A percentile compares a stretch with the other conserved stretches of the same genome.
Conservation (phyloP, 2,113 vertebrate species). For the Campylomormyrus numenius region DNA sequence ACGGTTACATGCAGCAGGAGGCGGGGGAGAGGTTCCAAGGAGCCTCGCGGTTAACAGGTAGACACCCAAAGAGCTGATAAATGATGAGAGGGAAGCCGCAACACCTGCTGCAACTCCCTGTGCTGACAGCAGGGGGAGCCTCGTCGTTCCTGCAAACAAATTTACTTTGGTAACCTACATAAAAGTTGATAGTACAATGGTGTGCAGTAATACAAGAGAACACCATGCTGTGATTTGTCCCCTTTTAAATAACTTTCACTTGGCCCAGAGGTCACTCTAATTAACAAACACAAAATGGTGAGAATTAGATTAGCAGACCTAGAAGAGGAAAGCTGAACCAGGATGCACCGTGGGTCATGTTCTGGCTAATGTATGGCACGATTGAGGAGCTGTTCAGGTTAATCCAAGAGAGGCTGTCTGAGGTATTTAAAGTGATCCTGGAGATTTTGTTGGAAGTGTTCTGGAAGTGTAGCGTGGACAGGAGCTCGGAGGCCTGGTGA, state of each 20-base stretch:
- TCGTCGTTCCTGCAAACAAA: slow-evolving; percentile 50
- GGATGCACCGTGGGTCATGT: slow-evolving; percentile 22
- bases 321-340: slow-evolving; percentile 67
- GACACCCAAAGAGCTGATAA: slow-evolving; percentile 65
- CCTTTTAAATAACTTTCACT: not conserved
- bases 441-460: slow-evolving; percentile 30
- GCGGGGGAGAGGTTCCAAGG: slow-evolving; percentile 40
- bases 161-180: not conserved
- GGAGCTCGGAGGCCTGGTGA: slow-evolving; percentile 29
- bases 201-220: not conserved
- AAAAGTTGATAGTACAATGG: not conserved
- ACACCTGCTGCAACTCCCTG: slow-evolving; percentile 55
- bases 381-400: slow-evolving; percentile 10
- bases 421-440: not conserved
- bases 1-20: slow-evolving; percentile 58
- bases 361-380: not conserved
- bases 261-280: not conserved
- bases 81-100: slow-evolving; percentile 62
- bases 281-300: slow-evolving; percentile 17
- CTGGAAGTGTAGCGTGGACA: slow-evolving; percentile 10
- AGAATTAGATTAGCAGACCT: slow-evolving; percentile 45
- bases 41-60: slow-evolving; percentile 55
- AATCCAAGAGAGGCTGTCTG: not conserved
- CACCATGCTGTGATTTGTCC: not conserved
- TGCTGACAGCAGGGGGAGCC: slow-evolving; percentile 62